phyloP scores from a whole-genome alignment of 2,113 vertebrate genomes.

The Pelodiscus sinensis region DNA sequence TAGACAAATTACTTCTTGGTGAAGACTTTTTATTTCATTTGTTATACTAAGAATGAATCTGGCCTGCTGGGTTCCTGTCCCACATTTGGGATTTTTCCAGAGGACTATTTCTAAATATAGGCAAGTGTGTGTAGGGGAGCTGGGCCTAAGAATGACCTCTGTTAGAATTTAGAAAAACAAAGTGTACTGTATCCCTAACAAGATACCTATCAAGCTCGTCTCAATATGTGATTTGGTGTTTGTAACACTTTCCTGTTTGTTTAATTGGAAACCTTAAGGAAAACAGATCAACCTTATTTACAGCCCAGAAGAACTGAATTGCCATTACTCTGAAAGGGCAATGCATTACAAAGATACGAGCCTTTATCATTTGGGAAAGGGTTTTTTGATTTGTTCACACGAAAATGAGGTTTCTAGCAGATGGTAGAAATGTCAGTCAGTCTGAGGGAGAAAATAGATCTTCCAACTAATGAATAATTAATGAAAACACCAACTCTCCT shows the following conservation, averaged over 20 bases:
- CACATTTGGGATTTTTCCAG: not conserved
- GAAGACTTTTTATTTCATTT: conserved; percentile 44
- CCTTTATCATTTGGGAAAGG: not conserved
- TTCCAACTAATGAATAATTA: conserved; percentile 58
- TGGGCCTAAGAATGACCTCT: conserved; percentile 11
- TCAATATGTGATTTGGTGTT: conserved; percentile 7
- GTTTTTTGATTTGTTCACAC: conserved; percentile 23
- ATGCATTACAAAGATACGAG: conserved; percentile 11
- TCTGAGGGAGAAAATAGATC: conserved; percentile 46
- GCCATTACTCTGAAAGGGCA: not conserved
- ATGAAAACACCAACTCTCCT: not conserved
- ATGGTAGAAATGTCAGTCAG: conserved; percentile 42
- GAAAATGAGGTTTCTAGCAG: conserved; percentile 48
- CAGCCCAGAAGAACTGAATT: conserved; percentile 27
- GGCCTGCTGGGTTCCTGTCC: not conserved
- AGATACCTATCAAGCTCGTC: not conserved
- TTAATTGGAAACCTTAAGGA: not conserved
- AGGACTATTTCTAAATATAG: conserved; percentile 6
- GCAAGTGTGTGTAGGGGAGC: not conserved
- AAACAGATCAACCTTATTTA: conserved; percentile 4
- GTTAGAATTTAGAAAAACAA: conserved; percentile 20
- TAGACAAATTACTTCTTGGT: conserved; percentile 1
- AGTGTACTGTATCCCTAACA: not conserved
- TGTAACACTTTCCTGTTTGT: not conserved
- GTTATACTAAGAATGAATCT: conserved; percentile 8